Evolutionary conservation across 2,888 invertebrate genomes (phyloP), one percentile per base, ranked within the genome.

Genomic region (Rhamnusium bicolor): DNA sequence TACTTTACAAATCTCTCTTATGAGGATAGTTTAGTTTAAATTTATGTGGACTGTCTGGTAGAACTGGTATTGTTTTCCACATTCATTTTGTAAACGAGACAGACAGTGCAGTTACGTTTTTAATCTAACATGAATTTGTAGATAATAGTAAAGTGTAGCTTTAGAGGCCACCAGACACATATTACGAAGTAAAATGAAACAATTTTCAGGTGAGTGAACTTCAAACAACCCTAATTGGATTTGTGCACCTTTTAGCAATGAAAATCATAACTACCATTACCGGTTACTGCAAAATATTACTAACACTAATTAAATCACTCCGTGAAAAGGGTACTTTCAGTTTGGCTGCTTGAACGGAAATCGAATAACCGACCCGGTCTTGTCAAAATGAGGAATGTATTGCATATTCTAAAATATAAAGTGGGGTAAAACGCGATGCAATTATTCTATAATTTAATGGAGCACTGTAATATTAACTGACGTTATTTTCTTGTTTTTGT

Each of bases 181-280:
- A 24, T 27, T n/a, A 56, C 46, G 40, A 65, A 65, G 65, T 67
- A 56, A 46, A 67, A 54, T 46, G 16, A 67, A 46, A 54, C 67
- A 46, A 16, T 67, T 56, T 54, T 54, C 67, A 67, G 67, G 56
- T 32, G 56, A 14, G 10, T 24, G 67, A 56, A 67, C 67, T 40
- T 54, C 56, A 67, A 65, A 65, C 53, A 16, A 19, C 29, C 53
- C 14, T 67, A 67, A 67, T 56, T 56, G 40, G 32, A 56, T 67
- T 67, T 67, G 54, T 46, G 47, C 56, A 67, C 46, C 56, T 67
- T 56, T 56, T 14, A 65, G 40, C 12, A 65, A 53, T 47, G 56
- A 56, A 67, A 67, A 56, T 19, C 51, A 12, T 24, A 46, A 24
- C 54, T 56, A 67, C 46, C 51, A 2, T 29, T 18, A 12, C 7